Evolutionary conservation across 2,113 vertebrate species (phyloP).

Genomic region (Xiphorhynchus elegans): DNA sequence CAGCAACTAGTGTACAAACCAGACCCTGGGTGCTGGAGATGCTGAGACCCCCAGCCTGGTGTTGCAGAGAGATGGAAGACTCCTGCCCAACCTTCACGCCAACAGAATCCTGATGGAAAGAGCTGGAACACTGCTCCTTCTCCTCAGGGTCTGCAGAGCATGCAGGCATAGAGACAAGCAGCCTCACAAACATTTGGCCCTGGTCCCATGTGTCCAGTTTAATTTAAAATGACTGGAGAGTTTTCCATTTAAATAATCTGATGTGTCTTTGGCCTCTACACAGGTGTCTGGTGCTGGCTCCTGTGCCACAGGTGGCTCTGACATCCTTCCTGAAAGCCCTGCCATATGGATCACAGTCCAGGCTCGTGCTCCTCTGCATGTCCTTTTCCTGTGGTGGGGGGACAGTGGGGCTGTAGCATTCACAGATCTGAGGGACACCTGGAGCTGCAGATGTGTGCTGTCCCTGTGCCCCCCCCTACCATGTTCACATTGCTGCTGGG

Average conservation of each 20-base stretch:
- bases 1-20: not conserved
- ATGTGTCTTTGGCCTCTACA: not conserved
- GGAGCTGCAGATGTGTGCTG: not conserved
- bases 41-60: not conserved
- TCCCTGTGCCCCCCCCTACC: accelerated
- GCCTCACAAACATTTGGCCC: not conserved
- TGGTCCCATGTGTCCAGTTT: not conserved
- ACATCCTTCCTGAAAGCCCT: accelerated
- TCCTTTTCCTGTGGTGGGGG: not conserved
- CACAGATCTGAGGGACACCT: not conserved
- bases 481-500: not conserved
- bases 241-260: not conserved
- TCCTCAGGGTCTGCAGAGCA: not conserved
- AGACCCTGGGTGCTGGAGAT: not conserved
- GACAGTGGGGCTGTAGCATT: accelerated
- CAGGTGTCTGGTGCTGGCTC: not conserved
- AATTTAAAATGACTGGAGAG: not conserved
- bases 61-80: not conserved
- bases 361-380: accelerated
- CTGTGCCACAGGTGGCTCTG: not conserved
- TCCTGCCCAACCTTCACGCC: not conserved
- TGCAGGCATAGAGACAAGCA: not conserved
- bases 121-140: accelerated
- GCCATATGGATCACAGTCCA: accelerated
- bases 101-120: not conserved